These are phyloP conservation scores for Philhelius pedissequus DNA, from an alignment of 2,888 invertebrate genomes.

Conservation along the genomic window DNA sequence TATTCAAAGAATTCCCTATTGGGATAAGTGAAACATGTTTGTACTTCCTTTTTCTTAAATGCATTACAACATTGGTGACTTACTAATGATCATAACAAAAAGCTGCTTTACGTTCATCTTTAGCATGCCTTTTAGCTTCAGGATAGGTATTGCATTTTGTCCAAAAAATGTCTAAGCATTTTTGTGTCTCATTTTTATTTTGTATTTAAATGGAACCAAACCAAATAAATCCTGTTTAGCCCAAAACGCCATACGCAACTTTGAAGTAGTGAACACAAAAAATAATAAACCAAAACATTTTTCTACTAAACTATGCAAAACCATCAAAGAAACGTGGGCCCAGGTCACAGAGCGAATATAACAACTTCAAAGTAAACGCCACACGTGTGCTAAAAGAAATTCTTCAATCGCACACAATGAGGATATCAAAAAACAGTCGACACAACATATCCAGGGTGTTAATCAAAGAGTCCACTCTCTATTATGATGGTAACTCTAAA, in stretches of 20 bases:
- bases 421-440: background rate
- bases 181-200: too few species aligned
- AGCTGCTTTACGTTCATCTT: too few species aligned
- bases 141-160: too few species aligned
- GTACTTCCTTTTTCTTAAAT: too few species aligned
- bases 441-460: background rate
- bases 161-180: too few species aligned
- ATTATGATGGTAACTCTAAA: constrained; percentile 22
- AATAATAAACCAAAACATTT: background rate
- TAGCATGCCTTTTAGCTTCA: too few species aligned
- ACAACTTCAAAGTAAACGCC: constrained; percentile 1
- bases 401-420: background rate
- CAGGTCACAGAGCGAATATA: background rate
- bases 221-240: background rate
- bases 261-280: background rate
- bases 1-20: too few species aligned
- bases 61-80: too few species aligned
- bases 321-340: background rate
- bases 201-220: background rate
- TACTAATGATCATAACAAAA: too few species aligned
- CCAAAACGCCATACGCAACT: background rate
- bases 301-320: background rate
- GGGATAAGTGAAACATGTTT: too few species aligned
- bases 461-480: background rate
- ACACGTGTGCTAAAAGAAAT: background rate